phyloP scores from a whole-genome alignment of 2,113 vertebrate genomes.

The Genyomyrus donnyi region DNA sequence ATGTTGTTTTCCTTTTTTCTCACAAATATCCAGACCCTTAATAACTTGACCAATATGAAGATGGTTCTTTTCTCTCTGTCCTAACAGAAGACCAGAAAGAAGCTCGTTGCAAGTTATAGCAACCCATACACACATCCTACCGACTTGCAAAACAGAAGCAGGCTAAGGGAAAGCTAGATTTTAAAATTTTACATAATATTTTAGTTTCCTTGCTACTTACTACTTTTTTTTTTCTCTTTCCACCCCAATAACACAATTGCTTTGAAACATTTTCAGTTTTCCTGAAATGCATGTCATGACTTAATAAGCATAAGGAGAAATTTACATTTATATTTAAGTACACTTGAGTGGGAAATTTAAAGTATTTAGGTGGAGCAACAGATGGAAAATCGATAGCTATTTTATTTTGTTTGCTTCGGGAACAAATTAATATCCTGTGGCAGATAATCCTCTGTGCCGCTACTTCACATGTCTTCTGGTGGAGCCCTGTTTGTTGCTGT shows the following conservation, averaged over 20 bases:
- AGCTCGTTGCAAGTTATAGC: neutral
- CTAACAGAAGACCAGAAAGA: neutral
- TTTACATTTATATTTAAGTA: neutral
- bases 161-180: neutral
- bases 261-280: neutral
- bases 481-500: neutral
- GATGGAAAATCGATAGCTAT: neutral
- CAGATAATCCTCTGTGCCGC: neutral
- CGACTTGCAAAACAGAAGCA: neutral
- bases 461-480: neutral
- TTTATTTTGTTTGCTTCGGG: neutral
- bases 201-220: neutral
- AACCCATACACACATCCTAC: neutral
- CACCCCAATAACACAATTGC: neutral
- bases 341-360: neutral
- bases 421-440: neutral
- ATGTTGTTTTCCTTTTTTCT: neutral
- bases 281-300: neutral
- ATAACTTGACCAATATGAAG: neutral
- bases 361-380: neutral
- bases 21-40: neutral
- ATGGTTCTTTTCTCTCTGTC: neutral
- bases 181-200: neutral
- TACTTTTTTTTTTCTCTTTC: neutral
- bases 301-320: neutral